Evolutionary conservation across 2,113 vertebrate species (phyloP).

Genomic region (Tachycineta bicolor): DNA sequence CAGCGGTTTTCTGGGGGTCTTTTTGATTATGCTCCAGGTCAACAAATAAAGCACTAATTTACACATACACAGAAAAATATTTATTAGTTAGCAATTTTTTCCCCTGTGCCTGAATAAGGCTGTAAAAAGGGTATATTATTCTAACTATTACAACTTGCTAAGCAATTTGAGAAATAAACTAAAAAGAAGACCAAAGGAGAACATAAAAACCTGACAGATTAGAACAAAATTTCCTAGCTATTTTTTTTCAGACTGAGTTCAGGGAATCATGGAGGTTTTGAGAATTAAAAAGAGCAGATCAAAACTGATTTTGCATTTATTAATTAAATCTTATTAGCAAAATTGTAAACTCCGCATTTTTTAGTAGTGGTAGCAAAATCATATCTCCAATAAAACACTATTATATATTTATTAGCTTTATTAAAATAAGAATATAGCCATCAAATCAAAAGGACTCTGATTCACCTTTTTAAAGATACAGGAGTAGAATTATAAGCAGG

Average conservation of each 20-base stretch:
- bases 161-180: background rate
- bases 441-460: background rate
- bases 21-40: background rate
- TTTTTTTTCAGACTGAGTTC: background rate
- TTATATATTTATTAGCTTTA: background rate
- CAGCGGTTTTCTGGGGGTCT: background rate
- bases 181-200: background rate
- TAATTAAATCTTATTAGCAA: background rate
- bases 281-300: background rate
- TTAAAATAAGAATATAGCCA: background rate
- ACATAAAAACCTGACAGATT: background rate
- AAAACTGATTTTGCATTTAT: background rate
- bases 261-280: background rate
- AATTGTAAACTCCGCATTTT: background rate
- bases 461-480: background rate
- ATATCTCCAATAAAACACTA: background rate
- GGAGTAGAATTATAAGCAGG: background rate
- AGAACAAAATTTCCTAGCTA: background rate
- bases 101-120: background rate
- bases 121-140: slow-evolving; percentile 18
- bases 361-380: background rate
- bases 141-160: slow-evolving; percentile 22
- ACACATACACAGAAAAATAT: background rate
- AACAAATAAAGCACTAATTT: slow-evolving; percentile 37
- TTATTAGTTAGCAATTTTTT: background rate